Conservation (phyloP, 2,888 invertebrate species). For the Drosophila siamana region DNA sequence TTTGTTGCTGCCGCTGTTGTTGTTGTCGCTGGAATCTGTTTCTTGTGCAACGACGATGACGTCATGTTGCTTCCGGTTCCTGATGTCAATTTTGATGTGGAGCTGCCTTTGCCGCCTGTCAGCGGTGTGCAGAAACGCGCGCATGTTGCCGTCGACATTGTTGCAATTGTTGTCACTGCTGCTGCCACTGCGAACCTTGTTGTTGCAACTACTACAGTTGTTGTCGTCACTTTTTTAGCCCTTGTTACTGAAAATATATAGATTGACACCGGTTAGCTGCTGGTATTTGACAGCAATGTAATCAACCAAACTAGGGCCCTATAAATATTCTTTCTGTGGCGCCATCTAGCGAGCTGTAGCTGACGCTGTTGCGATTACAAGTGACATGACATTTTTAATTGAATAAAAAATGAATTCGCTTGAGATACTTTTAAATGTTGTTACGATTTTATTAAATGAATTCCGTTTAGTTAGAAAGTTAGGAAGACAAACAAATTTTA, state of each 20-base stretch:
- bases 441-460: too few species aligned
- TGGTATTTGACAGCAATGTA: conserved; percentile 12
- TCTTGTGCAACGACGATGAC: conserved; percentile 47
- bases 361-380: neutral
- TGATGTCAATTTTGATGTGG: conserved; percentile 56
- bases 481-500: too few species aligned
- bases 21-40: conserved; percentile 35
- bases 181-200: conserved; percentile 10
- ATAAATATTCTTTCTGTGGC: neutral
- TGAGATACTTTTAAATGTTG: too few species aligned
- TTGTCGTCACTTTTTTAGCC: neutral
- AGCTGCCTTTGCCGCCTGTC: conserved; percentile 52
- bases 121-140: conserved; percentile 80
- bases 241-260: conserved; percentile 25
- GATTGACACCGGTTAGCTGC: conserved; percentile 32
- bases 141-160: conserved; percentile 84
- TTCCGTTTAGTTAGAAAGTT: too few species aligned
- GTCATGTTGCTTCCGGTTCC: conserved; percentile 54
- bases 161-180: conserved; percentile 30
- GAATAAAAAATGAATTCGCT: too few species aligned
- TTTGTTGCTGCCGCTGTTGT: conserved; percentile 51
- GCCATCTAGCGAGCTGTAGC: conserved; percentile 2
- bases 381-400: neutral
- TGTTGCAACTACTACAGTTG: conserved; percentile 11
- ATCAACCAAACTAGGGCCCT: conserved; percentile 6